phyloP scores from a whole-genome alignment of 2,797 vertebrate genomes.

The Novumbra hubbsi region DNA sequence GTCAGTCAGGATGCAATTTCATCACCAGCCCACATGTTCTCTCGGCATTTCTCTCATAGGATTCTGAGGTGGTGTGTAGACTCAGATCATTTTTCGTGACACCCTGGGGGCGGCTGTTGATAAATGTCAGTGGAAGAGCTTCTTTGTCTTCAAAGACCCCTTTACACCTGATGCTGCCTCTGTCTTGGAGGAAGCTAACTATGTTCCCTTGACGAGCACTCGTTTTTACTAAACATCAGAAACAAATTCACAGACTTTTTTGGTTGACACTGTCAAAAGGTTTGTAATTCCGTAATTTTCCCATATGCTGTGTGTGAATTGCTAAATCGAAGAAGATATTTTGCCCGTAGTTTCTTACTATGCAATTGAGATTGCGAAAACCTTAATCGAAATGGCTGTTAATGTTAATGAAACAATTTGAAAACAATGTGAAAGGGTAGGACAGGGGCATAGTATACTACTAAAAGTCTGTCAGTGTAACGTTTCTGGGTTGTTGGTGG shows the following conservation, averaged over 20 bases:
- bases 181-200: background rate
- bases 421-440: no score
- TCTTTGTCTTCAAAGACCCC: slow-evolving; percentile 9
- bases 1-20: slow-evolving; percentile 6
- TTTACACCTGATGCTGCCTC: slow-evolving; percentile 1
- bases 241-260: background rate
- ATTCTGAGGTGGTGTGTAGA: slow-evolving; percentile 1
- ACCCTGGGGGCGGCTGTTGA: background rate
- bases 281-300: background rate
- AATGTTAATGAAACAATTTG: no score
- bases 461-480: no score
- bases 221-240: background rate
- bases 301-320: background rate
- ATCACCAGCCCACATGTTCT: background rate
- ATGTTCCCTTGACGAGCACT: background rate
- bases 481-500: no score
- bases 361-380: background rate
- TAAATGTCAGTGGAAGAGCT: slow-evolving; percentile 11
- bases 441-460: no score
- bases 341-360: background rate
- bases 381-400: background rate
- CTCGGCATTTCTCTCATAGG: no score
- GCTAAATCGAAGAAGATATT: background rate
- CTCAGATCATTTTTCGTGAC: slow-evolving; percentile 1
- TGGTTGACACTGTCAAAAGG: background rate